phyloP scores from a whole-genome alignment of 2,888 invertebrate species.

The Cheilosia scutellata region DNA sequence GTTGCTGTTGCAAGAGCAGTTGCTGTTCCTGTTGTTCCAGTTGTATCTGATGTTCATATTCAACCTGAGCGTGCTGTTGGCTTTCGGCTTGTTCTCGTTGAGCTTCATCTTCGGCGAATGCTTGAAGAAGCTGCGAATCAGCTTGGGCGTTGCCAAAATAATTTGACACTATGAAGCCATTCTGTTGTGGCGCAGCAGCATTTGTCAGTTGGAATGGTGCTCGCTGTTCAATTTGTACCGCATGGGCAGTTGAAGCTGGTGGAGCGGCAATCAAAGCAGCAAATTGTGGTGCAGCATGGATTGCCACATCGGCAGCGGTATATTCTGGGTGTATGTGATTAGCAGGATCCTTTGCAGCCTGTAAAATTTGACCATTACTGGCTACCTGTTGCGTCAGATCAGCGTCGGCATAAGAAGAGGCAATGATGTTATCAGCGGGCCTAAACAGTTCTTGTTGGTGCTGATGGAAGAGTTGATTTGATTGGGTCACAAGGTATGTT shows the following conservation, averaged over 20 bases:
- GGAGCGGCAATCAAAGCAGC: slow-evolving; percentile 82
- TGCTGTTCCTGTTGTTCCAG: slow-evolving; percentile 73
- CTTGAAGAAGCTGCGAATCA: slow-evolving; percentile 81
- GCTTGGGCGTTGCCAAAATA: slow-evolving; percentile 80
- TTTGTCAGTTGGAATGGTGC: slow-evolving; percentile 81
- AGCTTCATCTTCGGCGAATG: slow-evolving; percentile 81
- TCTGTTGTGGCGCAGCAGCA: slow-evolving; percentile 79
- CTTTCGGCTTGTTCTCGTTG: slow-evolving; percentile 80
- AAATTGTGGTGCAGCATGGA: slow-evolving; percentile 79
- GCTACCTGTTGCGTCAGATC: slow-evolving; percentile 83
- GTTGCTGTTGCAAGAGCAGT: slow-evolving; percentile 66
- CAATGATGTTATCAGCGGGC: slow-evolving; percentile 84
- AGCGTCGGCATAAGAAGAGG: slow-evolving; percentile 80
- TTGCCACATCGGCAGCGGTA: slow-evolving; percentile 76
- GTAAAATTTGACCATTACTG: slow-evolving; percentile 83
- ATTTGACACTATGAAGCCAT: slow-evolving; percentile 83
- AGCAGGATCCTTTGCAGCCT: slow-evolving; percentile 81
- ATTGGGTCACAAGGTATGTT: slow-evolving; percentile 83
- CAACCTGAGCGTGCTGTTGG: slow-evolving; percentile 79
- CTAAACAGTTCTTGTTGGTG: slow-evolving; percentile 85
- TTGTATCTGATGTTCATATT: slow-evolving; percentile 78
- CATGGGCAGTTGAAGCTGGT: slow-evolving; percentile 78
- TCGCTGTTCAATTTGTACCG: slow-evolving; percentile 77
- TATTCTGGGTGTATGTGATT: slow-evolving; percentile 81
- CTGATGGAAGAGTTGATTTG: slow-evolving; percentile 83